Evolutionary conservation across 2,888 invertebrate species (phyloP).

Genomic region (Brachypterus glaber): DNA sequence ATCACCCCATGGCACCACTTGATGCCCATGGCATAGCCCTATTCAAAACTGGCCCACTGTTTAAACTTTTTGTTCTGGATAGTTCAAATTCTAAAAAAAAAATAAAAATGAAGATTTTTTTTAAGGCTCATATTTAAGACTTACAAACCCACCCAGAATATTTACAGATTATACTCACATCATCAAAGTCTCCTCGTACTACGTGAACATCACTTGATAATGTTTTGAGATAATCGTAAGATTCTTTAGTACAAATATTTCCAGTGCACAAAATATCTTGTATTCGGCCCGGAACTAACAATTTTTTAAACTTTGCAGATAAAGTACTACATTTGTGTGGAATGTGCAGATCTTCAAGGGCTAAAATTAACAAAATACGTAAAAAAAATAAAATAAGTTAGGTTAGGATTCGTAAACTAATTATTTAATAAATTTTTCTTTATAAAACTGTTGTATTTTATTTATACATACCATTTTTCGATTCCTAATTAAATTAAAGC

Average conservation of each 20-base stretch:
- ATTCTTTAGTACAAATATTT: slow-evolving; percentile 95
- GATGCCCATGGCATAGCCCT: slow-evolving; percentile 95
- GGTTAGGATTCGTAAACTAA: too few species aligned
- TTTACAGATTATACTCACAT: slow-evolving; percentile 48
- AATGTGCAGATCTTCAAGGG: slow-evolving; percentile 96
- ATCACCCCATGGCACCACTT: slow-evolving; percentile 96
- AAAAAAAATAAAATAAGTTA: too few species aligned
- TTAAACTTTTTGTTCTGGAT: slow-evolving; percentile 97
- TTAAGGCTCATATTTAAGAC: slow-evolving; percentile 1
- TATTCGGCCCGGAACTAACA: slow-evolving; percentile 91
- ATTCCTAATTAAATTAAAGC: too few species aligned
- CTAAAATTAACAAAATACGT: slow-evolving; percentile 83
- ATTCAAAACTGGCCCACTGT: slow-evolving; percentile 98
- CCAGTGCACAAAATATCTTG: slow-evolving; percentile 98
- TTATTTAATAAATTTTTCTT: too few species aligned
- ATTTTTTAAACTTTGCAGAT: slow-evolving; percentile 93
- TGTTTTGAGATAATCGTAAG: slow-evolving; percentile 94
- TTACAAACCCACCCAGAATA: neutral
- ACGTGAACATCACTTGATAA: slow-evolving; percentile 99
- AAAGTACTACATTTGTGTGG: slow-evolving; percentile 91
- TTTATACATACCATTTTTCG: too few species aligned
- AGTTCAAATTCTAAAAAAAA: slow-evolving; percentile 67
- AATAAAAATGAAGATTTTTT: slow-evolving; percentile 5
- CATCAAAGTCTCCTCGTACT: slow-evolving; percentile 96
- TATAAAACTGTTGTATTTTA: too few species aligned